phyloP scores from a whole-genome alignment of 2,113 vertebrate genomes.

The Heliornis fulica region DNA sequence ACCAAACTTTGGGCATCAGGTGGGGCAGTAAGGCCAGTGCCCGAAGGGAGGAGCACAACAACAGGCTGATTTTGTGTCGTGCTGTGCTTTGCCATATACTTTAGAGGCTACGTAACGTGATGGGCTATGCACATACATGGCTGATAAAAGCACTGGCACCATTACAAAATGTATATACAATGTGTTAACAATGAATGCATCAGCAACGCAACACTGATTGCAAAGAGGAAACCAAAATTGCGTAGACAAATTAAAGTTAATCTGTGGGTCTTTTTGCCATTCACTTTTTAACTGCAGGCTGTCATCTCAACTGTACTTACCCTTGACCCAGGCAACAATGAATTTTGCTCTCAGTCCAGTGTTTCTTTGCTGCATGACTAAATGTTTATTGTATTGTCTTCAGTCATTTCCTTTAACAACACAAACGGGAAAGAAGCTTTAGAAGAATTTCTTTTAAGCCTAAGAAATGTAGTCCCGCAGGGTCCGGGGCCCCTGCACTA shows the following conservation, averaged over 20 bases:
- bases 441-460: not conserved
- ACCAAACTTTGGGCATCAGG: not conserved
- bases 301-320: not conserved
- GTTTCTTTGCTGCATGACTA: not conserved
- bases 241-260: not conserved
- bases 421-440: not conserved
- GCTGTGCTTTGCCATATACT: not conserved
- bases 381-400: conserved; percentile 14
- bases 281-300: not conserved
- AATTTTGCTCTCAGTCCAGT: not conserved
- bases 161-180: not conserved
- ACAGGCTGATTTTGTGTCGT: not conserved
- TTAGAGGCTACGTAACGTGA: not conserved
- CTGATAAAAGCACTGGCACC: not conserved
- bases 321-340: not conserved
- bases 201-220: not conserved
- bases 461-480: not conserved
- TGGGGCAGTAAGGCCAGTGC: not conserved
- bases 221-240: not conserved
- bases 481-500: not conserved
- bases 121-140: fast-evolving
- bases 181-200: not conserved
- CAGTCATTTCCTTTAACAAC: conserved; percentile 23
- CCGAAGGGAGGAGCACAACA: not conserved
- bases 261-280: not conserved